A percentile compares a stretch with the other conserved stretches of the same genome.
These are phyloP conservation scores for Lobophora halterata DNA, from an alignment of 2,888 invertebrate genomes.

Conservation along the genomic window DNA sequence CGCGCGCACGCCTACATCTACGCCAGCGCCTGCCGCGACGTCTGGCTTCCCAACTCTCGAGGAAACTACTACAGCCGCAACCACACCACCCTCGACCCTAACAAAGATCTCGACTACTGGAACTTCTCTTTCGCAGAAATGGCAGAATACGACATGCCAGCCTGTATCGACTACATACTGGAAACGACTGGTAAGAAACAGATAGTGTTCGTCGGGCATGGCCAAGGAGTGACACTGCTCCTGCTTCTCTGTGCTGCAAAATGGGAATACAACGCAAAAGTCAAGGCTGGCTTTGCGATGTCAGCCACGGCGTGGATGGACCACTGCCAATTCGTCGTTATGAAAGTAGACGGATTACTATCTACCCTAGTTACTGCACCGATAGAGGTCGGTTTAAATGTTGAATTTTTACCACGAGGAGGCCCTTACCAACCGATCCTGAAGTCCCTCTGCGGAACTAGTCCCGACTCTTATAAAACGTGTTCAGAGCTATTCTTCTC, in stretches of 20 bases:
- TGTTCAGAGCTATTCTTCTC: neutral
- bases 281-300: neutral
- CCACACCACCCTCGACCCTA: constrained; percentile 29
- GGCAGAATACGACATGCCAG: neutral
- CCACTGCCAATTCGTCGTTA: neutral
- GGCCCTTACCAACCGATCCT: no score
- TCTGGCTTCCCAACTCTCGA: constrained; percentile 33
- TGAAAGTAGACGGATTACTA: neutral
- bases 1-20: neutral
- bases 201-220: neutral
- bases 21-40: constrained; percentile 26
- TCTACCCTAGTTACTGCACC: neutral
- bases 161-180: neutral
- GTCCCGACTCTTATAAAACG: neutral
- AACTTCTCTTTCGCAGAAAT: neutral
- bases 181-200: neutral
- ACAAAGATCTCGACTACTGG: constrained; percentile 16
- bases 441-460: no score
- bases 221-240: neutral
- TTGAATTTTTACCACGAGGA: neutral
- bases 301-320: neutral
- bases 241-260: neutral
- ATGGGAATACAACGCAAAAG: neutral
- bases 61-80: constrained; percentile 31
- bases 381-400: neutral